Evolutionary conservation across 2,797 vertebrate genomes (phyloP), one percentile per base, ranked within the genome.

Genomic region (Macrochelys suwanniensis): DNA sequence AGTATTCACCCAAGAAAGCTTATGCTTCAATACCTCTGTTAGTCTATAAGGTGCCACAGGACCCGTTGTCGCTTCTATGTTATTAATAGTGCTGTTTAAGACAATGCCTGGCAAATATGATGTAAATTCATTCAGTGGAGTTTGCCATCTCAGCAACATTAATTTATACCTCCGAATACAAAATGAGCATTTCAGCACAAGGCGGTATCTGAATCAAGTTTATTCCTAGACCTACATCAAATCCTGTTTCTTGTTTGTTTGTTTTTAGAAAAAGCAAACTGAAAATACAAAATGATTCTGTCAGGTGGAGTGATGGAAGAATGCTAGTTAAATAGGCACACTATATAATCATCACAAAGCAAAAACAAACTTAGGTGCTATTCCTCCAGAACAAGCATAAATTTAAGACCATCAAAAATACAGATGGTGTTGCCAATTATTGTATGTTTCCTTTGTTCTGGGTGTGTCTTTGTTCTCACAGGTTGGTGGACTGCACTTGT

Each of bases 401-500:
- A 94, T 97, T 97, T 94, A 95, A 97, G 93, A 95, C 89, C 94
- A 95, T 97, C 82, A 96, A 90, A 93, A 94, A 91, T 95, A 92
- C 96, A 98, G 96, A 97, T 97, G 97, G 97, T 93, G 94, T 49
- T 93, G 93, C 59, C 94, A 95, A 96, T 90, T 93, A 93, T 74
- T 65, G 47, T 97, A 8, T 94, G 80, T 81, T 81, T 45, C 79
- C 92, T 95, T 97, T 97, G 76, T 90, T 92, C 90, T 94, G 84
- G 65, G 78, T 94, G 92, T 94, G 88, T 89, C 96, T 98, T 98
- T 98, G 97, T 98, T 98, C 96, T 21, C 5, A 95, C 97, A 98
- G 98, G 97, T 97, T 97, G 87, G 94, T 97, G 78, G 96, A 86
- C 42, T 92, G 68, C 86, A 85, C 92, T 97, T 97, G 90, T 83